phyloP scores from a whole-genome alignment of 2,113 vertebrate genomes.

The Cygnus buccinator region DNA sequence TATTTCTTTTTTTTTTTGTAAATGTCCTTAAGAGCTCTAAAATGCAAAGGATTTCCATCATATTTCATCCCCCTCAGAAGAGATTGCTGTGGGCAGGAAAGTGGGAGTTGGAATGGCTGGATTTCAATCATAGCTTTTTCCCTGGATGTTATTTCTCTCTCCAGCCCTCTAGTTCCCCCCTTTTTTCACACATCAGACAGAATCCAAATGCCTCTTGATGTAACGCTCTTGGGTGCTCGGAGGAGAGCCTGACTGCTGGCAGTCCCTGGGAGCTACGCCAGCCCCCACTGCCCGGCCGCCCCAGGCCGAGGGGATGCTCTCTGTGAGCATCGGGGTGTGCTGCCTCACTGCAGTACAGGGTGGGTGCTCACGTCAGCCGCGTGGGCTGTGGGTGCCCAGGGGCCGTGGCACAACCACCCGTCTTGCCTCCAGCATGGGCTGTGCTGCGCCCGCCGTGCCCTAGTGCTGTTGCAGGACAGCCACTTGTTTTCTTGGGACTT shows the following conservation, averaged over 20 bases:
- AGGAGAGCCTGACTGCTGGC: background rate
- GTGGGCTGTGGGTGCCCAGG: background rate
- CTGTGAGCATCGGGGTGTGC: accelerated
- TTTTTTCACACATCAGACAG: background rate
- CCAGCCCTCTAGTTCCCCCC: background rate
- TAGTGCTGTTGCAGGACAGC: background rate
- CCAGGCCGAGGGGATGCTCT: accelerated
- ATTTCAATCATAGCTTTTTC: constrained; percentile 12
- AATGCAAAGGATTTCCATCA: background rate
- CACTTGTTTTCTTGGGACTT: background rate
- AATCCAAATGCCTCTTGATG: background rate
- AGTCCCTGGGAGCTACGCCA: accelerated
- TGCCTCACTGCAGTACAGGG: background rate
- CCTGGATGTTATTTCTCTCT: background rate
- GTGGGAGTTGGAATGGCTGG: constrained; percentile 26
- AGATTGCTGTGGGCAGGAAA: constrained; percentile 13
- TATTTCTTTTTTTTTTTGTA: background rate
- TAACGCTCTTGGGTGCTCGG: background rate
- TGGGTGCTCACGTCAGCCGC: background rate
- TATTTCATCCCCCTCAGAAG: background rate
- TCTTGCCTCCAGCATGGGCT: background rate
- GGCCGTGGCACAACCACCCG: background rate
- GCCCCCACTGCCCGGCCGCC: accelerated
- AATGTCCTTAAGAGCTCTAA: background rate
- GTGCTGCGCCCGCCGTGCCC: background rate